Evolutionary conservation across 23 tunicate species (phyloP).

Genomic region (Botrylloides violaceus): DNA sequence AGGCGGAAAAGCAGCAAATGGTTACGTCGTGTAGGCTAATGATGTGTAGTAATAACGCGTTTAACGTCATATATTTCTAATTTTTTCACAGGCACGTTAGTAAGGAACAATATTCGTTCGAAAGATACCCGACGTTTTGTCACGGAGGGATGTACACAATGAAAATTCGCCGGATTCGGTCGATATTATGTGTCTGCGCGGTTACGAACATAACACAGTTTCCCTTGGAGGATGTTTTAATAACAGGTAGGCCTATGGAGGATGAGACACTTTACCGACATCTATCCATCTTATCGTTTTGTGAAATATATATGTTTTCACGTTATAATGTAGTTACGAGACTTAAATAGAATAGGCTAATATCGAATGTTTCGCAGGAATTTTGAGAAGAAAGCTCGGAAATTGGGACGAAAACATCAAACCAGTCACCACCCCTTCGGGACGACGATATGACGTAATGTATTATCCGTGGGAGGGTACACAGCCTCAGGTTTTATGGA

Average conservation of each 20-base stretch:
- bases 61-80: too few species aligned
- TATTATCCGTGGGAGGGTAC: slow-evolving; percentile 62
- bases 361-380: too few species aligned
- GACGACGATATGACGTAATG: slow-evolving; percentile 27
- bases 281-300: too few species aligned
- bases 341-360: too few species aligned
- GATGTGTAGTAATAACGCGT: too few species aligned
- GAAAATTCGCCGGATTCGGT: slow-evolving; percentile 20
- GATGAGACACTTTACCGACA: too few species aligned
- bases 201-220: slow-evolving; percentile 41
- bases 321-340: too few species aligned
- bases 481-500: slow-evolving; percentile 11
- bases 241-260: slow-evolving; percentile 68
- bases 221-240: slow-evolving; percentile 86
- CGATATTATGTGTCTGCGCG: slow-evolving; percentile 55
- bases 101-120: slow-evolving; percentile 14
- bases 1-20: slow-evolving; percentile 41
- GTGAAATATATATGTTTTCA: too few species aligned
- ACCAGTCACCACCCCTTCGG: slow-evolving; percentile 27
- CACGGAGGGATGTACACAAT: slow-evolving; percentile 93
- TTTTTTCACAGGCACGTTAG: slow-evolving; percentile 35
- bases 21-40: too few species aligned
- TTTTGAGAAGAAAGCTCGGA: slow-evolving; percentile 51
- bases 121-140: slow-evolving; percentile 64
- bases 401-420: slow-evolving; percentile 23